Evolutionary conservation across 2,113 vertebrate species (phyloP).

Genomic region (Ageneiosus marmoratus): DNA sequence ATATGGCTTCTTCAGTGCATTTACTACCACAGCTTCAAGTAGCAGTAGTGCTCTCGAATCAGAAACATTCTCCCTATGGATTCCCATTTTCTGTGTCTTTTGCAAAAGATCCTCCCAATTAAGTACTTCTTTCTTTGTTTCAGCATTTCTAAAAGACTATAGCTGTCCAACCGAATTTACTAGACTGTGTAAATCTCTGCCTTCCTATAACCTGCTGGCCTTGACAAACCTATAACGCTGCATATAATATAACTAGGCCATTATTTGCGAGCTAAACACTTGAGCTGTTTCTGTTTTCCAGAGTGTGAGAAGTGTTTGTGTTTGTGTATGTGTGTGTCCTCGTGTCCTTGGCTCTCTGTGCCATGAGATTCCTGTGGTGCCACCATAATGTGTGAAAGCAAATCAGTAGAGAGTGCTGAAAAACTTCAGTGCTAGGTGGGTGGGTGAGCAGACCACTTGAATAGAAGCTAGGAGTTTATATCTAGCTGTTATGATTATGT

Average conservation of each 20-base stretch:
- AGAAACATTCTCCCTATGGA: not conserved
- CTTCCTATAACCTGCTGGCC: not conserved
- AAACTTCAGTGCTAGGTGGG: constrained; percentile 13
- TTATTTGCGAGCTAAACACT: constrained; percentile 7
- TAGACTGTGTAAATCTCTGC: not conserved
- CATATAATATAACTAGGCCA: constrained; percentile 14
- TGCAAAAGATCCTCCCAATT: not conserved
- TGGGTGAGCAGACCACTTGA: constrained; percentile 10
- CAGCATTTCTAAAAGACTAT: not conserved
- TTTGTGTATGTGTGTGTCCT: constrained; percentile 18
- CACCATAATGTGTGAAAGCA: constrained; percentile 34
- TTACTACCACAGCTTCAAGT: not conserved
- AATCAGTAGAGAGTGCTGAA: constrained; percentile 13
- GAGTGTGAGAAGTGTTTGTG: constrained; percentile 14
- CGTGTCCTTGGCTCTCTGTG: constrained; percentile 29
- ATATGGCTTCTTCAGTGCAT: not conserved
- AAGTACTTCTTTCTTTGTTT: not conserved
- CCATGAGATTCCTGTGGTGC: constrained; percentile 20
- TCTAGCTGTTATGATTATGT: not conserved
- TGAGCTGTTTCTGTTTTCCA: not conserved
- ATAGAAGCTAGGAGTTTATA: not conserved
- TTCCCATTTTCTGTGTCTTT: not conserved
- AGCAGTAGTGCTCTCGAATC: not conserved
- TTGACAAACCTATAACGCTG: not conserved
- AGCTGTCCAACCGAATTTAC: not conserved